These are phyloP conservation scores for Cylas formicarius DNA, from an alignment of 1,140 invertebrate species.

Conservation along the genomic window DNA sequence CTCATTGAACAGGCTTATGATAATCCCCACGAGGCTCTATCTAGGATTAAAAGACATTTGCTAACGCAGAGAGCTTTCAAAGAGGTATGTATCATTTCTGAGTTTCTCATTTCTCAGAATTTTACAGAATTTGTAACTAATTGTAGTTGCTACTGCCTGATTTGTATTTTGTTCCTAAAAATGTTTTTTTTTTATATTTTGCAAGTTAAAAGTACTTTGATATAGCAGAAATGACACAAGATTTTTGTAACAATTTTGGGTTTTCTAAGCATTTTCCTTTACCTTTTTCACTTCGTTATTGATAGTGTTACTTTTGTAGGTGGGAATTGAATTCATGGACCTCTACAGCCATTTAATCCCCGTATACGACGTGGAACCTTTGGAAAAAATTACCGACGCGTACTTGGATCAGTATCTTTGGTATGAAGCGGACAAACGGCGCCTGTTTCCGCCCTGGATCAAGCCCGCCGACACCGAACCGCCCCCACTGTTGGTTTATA, in stretches of 20 bases:
- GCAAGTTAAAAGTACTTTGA: no score
- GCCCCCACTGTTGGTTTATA: constrained; percentile 94
- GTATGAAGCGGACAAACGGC: constrained; percentile 98
- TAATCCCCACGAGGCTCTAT: constrained; percentile 98
- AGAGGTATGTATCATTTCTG: constrained; percentile 56
- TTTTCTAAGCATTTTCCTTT: no score
- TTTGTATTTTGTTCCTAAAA: no score
- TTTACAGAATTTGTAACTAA: neutral
- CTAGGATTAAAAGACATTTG: constrained; percentile 97
- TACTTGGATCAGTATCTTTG: constrained; percentile 99
- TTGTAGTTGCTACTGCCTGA: no score
- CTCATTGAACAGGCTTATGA: constrained; percentile 99
- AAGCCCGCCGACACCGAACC: constrained; percentile 98
- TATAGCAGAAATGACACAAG: no score
- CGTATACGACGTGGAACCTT: constrained; percentile 97
- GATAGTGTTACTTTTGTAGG: constrained; percentile 49
- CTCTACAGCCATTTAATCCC: constrained; percentile 97
- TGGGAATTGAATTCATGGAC: constrained; percentile 99
- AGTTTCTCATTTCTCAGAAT: constrained; percentile 1
- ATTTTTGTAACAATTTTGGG: no score
- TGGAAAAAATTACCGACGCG: constrained; percentile 99
- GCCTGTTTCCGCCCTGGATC: constrained; percentile 97
- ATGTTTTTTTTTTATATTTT: no score
- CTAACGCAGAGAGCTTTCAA: constrained; percentile 97
- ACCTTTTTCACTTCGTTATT: neutral